A percentile compares a stretch with the other conserved stretches of the same genome.
Evolutionary conservation across 2,888 invertebrate species (phyloP).

Genomic region (Scaptomyza parva): DNA sequence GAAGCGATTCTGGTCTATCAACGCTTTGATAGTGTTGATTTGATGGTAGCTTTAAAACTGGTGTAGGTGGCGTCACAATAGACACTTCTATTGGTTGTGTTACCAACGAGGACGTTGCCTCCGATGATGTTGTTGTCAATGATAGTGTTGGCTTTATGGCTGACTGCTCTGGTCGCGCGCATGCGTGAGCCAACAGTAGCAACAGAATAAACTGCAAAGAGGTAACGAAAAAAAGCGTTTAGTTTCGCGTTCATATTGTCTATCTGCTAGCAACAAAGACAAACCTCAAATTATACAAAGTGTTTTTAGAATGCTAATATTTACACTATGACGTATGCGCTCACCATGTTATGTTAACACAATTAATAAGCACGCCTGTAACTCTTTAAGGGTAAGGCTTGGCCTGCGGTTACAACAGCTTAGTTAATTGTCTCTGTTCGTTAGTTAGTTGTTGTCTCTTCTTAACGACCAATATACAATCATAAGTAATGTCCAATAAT

Average conservation of each 20-base stretch:
- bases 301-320: constrained; percentile 23
- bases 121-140: constrained; percentile 11
- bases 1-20: constrained; percentile 12
- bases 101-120: constrained; percentile 5
- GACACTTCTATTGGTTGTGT: constrained; percentile 16
- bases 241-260: constrained; percentile 12
- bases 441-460: neutral
- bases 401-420: constrained; percentile 30
- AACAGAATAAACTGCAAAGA: constrained; percentile 39
- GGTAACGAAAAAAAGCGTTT: constrained; percentile 5
- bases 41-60: neutral
- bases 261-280: constrained; percentile 15
- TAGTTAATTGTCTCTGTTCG: constrained; percentile 28
- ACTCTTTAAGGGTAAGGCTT: constrained; percentile 34
- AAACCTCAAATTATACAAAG: neutral
- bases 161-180: constrained; percentile 36
- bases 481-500: neutral
- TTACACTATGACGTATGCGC: neutral
- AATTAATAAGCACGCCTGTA: constrained; percentile 51
- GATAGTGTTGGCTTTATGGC: constrained; percentile 3
- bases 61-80: constrained; percentile 6
- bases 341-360: constrained; percentile 45
- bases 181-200: constrained; percentile 40
- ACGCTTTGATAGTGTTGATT: constrained; percentile 16
- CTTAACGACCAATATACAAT: neutral